Evolutionary conservation across 2,888 invertebrate genomes (phyloP).

Genomic region (Dryomyza anilis): DNA sequence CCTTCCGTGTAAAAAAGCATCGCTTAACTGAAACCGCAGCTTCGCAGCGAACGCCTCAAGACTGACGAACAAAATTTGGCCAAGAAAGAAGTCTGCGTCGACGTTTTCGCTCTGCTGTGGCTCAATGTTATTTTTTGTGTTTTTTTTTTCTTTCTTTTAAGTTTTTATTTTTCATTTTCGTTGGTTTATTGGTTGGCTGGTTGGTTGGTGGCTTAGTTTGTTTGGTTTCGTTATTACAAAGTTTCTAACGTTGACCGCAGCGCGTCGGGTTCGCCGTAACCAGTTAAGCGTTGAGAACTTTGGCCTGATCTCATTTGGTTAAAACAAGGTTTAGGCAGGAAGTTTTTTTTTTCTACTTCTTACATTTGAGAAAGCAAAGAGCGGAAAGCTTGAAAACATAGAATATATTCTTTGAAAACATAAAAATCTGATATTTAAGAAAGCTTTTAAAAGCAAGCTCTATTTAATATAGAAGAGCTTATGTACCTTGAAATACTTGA

Average conservation of each 20-base stretch:
- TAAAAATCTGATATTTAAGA: background rate
- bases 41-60: constrained; percentile 33
- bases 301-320: constrained; percentile 18
- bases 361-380: too few relatives aligned
- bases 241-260: constrained; percentile 12
- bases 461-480: too few relatives aligned
- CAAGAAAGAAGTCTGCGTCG: constrained; percentile 4
- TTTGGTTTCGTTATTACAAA: background rate
- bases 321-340: constrained; percentile 13
- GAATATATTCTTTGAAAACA: too few relatives aligned
- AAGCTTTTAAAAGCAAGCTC: background rate
- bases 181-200: background rate
- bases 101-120: background rate
- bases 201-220: constrained; percentile 2
- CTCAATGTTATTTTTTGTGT: background rate
- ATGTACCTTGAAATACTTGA: too few relatives aligned
- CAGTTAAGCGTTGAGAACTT: constrained; percentile 24
- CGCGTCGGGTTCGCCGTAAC: background rate
- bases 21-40: constrained; percentile 43
- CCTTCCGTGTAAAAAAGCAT: constrained; percentile 47
- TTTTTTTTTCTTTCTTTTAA: background rate
- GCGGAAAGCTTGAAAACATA: background rate
- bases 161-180: background rate
- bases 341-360: too few relatives aligned
- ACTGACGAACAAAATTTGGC: too few relatives aligned